phyloP scores from a whole-genome alignment of 2,888 invertebrate genomes.

The Beris morrisii region DNA sequence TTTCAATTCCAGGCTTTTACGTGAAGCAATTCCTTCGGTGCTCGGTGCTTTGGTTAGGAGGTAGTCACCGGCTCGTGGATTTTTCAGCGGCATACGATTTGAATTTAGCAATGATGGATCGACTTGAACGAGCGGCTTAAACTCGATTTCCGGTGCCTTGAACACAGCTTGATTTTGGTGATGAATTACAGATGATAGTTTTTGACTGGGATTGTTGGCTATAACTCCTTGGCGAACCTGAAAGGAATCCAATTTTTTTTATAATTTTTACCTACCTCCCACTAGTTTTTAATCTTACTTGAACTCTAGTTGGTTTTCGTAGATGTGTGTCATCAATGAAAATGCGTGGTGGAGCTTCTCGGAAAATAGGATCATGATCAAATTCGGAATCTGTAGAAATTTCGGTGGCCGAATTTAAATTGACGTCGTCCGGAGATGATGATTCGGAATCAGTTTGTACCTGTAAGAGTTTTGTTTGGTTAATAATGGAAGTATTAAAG shows the following conservation, averaged over 20 bases:
- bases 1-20: slow-evolving; percentile 83
- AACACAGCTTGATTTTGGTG: slow-evolving; percentile 41
- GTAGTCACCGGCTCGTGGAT: slow-evolving; percentile 71
- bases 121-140: slow-evolving; percentile 56
- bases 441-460: slow-evolving; percentile 67
- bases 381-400: slow-evolving; percentile 93
- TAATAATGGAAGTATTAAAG: slow-evolving; percentile 23
- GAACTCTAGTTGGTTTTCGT: slow-evolving; percentile 65
- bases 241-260: not conserved
- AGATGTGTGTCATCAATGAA: slow-evolving; percentile 69
- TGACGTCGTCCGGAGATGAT: slow-evolving; percentile 70
- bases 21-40: slow-evolving; percentile 84
- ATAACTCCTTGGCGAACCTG: slow-evolving; percentile 53
- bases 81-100: slow-evolving; percentile 58
- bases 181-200: slow-evolving; percentile 39
- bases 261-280: not conserved
- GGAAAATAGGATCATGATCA: slow-evolving; percentile 73
- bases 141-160: slow-evolving; percentile 47
- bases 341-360: slow-evolving; percentile 73
- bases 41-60: slow-evolving; percentile 80
- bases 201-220: slow-evolving; percentile 43
- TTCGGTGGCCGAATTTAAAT: slow-evolving; percentile 85
- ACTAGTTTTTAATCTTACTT: slow-evolving; percentile 57
- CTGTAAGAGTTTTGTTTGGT: slow-evolving; percentile 52
- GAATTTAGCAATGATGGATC: slow-evolving; percentile 53